A percentile compares a stretch with the other conserved stretches of the same genome.
Evolutionary conservation across 2,113 vertebrate genomes (phyloP).

Genomic region (Lagenorhynchus albirostris): DNA sequence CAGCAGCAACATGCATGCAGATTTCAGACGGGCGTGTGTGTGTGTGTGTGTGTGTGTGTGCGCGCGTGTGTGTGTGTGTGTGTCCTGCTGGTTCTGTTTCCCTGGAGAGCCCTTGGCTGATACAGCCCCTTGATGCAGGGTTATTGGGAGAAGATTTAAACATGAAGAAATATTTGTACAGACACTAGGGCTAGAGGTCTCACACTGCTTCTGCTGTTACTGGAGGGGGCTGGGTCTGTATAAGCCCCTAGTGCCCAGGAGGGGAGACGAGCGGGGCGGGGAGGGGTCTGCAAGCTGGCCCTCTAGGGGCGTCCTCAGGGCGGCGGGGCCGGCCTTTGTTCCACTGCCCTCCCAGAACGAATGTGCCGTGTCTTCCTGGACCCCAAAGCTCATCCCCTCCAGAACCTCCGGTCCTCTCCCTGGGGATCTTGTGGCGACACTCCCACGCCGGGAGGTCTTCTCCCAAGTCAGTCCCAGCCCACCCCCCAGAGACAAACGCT

Average conservation of each 20-base stretch:
- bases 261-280: background rate
- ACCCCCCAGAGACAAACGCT: background rate
- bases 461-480: background rate
- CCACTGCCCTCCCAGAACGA: background rate
- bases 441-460: background rate
- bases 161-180: rapidly evolving
- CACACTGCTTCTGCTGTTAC: background rate
- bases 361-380: background rate
- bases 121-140: background rate
- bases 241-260: too few relatives aligned
- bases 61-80: rapidly evolving
- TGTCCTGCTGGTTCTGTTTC: rapidly evolving
- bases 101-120: background rate
- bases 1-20: background rate
- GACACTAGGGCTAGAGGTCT: rapidly evolving
- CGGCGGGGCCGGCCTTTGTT: rapidly evolving
- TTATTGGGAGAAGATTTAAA: background rate
- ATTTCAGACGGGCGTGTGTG: background rate
- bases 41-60: background rate
- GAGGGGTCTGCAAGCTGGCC: background rate
- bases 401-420: rapidly evolving
- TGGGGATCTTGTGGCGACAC: rapidly evolving
- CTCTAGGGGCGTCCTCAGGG: background rate
- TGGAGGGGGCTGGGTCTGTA: background rate
- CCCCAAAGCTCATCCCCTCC: background rate